Evolutionary conservation across 2,888 invertebrate genomes (phyloP), one percentile per base, ranked within the genome.

Genomic region (Monochamus alternatus): DNA sequence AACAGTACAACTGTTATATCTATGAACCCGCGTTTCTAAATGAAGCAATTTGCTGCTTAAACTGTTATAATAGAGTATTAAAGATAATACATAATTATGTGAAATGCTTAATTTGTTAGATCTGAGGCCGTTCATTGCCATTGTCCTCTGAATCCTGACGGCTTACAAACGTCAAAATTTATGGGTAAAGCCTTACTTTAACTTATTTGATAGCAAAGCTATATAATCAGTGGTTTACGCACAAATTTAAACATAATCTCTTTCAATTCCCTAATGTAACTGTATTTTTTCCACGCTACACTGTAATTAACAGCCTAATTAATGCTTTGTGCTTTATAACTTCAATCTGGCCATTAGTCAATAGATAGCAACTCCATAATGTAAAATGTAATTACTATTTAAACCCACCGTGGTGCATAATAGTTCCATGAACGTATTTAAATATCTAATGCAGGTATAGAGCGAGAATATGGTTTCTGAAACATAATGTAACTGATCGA

Each of bases 211-310:
- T 38, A 4, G 5, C 7, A 38, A 38, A 38, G 7, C 5, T 38
- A 38, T 38, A 5, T 2, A 38, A 5, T 4, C 2, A 38, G 38
- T 38, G 5, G 38, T 38, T 22, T 22, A 1, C 22, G 7, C 38
- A 38, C 1, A 38, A 7, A 47, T 75, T 71, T 38, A 75, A 72
- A 71, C 71, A 65, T 71, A 75, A 75, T 75, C 75, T 73, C 70
- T 71, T 51, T 70, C 72, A 77, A 77, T 77, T 72, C 74, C 58
- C 74, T 78, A 75, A 78, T 78, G 78, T 73, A 75, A 64, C 68
- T 75, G 68, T 70, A 62, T 67, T 78, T 78, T 78, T 75, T 73
- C 67, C 8, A 64, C 65, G 65, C 69, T 73, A 74, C 62, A 52
- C 72, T 70, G 74, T 75, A 73, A 76, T 75, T 76, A 78, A 75